These are phyloP conservation scores for Calameuta pallipes DNA, from an alignment of 2,888 invertebrate genomes.

Conservation along the genomic window DNA sequence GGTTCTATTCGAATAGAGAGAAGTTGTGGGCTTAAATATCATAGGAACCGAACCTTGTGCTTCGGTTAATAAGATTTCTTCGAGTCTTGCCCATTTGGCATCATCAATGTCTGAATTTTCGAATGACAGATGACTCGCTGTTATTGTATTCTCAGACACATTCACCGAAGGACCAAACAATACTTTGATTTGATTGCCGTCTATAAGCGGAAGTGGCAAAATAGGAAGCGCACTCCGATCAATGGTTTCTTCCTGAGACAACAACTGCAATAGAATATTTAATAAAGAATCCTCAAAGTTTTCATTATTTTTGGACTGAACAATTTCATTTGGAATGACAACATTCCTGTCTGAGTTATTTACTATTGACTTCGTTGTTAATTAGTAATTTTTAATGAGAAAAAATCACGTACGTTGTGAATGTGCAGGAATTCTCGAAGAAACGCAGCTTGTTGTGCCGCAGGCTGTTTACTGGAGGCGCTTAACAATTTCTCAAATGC, in stretches of 20 bases:
- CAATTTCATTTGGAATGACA: not conserved
- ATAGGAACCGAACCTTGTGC: constrained; percentile 77
- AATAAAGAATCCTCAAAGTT: not conserved
- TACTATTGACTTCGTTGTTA: not conserved
- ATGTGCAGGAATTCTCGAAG: constrained; percentile 88
- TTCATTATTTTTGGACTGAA: not conserved
- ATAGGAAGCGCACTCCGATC: constrained; percentile 68
- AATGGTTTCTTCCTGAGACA: constrained; percentile 52
- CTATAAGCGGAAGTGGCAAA: constrained; percentile 81
- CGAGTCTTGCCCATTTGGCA: constrained; percentile 77
- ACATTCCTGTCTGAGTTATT: not conserved
- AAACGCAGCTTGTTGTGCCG: constrained; percentile 82
- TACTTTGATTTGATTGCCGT: constrained; percentile 77
- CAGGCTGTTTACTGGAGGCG: constrained; percentile 77
- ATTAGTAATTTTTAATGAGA: constrained; percentile 3
- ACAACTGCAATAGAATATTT: constrained; percentile 37
- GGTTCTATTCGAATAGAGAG: constrained; percentile 77
- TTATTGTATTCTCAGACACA: constrained; percentile 65
- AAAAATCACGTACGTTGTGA: constrained; percentile 74
- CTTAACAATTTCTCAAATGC: constrained; percentile 84
- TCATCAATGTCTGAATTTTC: constrained; percentile 64
- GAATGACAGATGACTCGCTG: constrained; percentile 56
- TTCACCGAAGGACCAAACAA: constrained; percentile 73
- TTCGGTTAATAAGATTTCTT: constrained; percentile 81
- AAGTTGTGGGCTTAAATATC: constrained; percentile 83